phyloP scores from a whole-genome alignment of 2,888 invertebrate species.

The Priocnemis perturbator region DNA sequence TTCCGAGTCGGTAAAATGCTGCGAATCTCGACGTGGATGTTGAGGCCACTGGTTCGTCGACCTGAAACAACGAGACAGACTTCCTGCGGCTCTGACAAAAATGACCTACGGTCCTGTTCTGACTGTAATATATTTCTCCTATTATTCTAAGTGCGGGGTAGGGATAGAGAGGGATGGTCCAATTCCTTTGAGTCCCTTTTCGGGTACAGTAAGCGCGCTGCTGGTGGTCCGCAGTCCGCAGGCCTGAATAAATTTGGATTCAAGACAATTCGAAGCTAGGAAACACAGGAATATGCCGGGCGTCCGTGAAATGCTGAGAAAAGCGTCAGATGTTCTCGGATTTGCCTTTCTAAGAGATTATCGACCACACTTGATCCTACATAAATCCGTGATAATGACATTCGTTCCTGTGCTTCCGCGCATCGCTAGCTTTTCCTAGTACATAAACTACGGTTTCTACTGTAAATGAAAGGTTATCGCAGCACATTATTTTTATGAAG shows the following conservation, averaged over 20 bases:
- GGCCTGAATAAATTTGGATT: conserved; percentile 6
- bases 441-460: too few species aligned
- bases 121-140: conserved; percentile 11
- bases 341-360: conserved; percentile 8
- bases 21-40: neutral
- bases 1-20: too few species aligned
- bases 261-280: neutral
- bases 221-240: conserved; percentile 16
- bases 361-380: conserved; percentile 1
- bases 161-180: neutral
- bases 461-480: too few species aligned
- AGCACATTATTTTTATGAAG: too few species aligned
- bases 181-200: neutral
- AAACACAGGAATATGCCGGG: neutral
- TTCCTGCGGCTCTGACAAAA: neutral
- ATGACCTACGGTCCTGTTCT: conserved; percentile 1
- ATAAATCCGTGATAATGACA: too few species aligned
- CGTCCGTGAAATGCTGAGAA: neutral
- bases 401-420: too few species aligned
- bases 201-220: neutral
- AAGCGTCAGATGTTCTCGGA: neutral
- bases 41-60: conserved; percentile 1
- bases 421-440: too few species aligned
- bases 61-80: conserved; percentile 1
- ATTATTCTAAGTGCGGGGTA: conserved; percentile 8